Conservation (phyloP, 2,113 vertebrate genomes). For the Ammodytes dubius region DNA sequence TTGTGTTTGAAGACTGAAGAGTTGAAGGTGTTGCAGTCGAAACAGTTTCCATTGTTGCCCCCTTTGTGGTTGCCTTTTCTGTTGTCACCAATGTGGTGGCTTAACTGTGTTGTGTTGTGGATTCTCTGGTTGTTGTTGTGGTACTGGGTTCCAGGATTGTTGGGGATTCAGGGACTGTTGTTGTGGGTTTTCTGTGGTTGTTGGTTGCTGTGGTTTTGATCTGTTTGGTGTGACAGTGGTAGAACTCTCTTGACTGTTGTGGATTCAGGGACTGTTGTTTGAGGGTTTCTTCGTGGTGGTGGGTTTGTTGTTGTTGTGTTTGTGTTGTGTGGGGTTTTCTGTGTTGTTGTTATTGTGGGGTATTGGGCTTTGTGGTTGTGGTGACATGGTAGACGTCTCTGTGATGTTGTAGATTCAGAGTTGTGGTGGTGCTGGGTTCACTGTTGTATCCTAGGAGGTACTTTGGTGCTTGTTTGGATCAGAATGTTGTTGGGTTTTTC, state of each 20-base stretch:
- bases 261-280: background rate
- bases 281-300: background rate
- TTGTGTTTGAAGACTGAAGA: background rate
- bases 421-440: background rate
- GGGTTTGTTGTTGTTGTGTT: background rate
- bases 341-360: background rate
- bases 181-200: background rate
- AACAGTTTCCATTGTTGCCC: background rate
- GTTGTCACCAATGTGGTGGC: too few species aligned
- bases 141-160: background rate
- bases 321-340: background rate
- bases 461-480: too few species aligned
- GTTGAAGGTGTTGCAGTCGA: slow-evolving; percentile 1
- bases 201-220: background rate
- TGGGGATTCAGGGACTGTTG: slow-evolving; percentile 3
- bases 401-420: background rate
- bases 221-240: background rate
- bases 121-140: background rate
- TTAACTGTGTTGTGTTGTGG: background rate
- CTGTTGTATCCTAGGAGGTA: too few species aligned
- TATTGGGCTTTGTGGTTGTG: too few species aligned
- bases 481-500: background rate
- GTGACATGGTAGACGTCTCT: background rate
- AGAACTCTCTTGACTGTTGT: background rate
- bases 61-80: background rate